Percentiles rank a stretch among this genome's conserved stretches.
These are phyloP conservation scores for Pachyrhynchus sulphureomaculatus DNA, from an alignment of 1,140 invertebrate genomes.

Conservation along the genomic window DNA sequence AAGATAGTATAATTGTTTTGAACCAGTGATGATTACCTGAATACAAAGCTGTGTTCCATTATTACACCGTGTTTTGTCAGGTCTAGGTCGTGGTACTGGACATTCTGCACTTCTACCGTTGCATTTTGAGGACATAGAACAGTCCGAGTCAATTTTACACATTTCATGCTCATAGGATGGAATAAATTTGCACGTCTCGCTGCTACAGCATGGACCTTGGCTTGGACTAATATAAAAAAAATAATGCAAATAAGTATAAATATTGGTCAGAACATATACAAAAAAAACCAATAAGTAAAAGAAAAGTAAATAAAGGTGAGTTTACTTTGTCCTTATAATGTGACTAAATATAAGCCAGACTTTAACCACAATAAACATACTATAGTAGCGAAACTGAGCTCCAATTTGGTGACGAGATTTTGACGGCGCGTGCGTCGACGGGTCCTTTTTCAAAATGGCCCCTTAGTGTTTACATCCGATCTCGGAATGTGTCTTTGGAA, in stretches of 20 bases:
- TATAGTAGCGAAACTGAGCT: no score
- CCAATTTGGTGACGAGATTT: no score
- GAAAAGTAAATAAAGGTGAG: not conserved
- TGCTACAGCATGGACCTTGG: conserved; percentile 93
- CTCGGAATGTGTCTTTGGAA: no score
- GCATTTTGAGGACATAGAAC: conserved; percentile 81
- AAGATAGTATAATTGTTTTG: no score
- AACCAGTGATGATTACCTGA: conserved; percentile 52
- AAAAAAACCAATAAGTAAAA: no score
- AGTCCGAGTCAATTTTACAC: conserved; percentile 86
- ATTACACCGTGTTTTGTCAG: conserved; percentile 83
- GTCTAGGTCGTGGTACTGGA: conserved; percentile 73
- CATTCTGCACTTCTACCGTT: conserved; percentile 84
- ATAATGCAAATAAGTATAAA: not conserved
- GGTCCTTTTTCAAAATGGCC: no score
- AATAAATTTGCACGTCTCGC: conserved; percentile 80
- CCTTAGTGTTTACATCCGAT: no score
- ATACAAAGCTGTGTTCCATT: conserved; percentile 87
- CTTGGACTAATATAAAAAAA: conserved; percentile 73
- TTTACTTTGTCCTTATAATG: no score
- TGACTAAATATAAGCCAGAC: no score
- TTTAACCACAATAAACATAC: no score
- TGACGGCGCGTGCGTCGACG: no score
- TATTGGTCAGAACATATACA: no score
- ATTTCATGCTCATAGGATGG: conserved; percentile 60